Evolutionary conservation across 2,797 vertebrate species (phyloP).

Genomic region (Salarias fasciatus): DNA sequence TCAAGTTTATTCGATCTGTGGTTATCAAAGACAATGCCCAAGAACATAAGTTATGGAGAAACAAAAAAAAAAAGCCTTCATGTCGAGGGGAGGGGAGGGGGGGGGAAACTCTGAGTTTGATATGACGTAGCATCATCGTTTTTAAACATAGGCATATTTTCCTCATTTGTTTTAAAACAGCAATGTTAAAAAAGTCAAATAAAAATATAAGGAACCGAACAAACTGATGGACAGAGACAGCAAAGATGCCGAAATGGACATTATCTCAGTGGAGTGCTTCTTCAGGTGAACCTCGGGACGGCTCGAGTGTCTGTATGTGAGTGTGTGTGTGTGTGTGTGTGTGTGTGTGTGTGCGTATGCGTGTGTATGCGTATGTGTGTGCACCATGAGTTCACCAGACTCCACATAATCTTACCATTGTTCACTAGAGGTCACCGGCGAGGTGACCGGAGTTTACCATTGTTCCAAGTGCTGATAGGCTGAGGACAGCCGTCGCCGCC

Average conservation of each 20-base stretch:
- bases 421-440: conserved; percentile 54
- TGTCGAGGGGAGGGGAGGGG: conserved; percentile 60
- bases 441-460: conserved; percentile 51
- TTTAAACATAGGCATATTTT: conserved; percentile 61
- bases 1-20: conserved; percentile 89
- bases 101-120: conserved; percentile 43
- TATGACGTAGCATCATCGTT: conserved; percentile 66
- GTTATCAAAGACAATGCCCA: conserved; percentile 93
- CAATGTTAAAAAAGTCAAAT: conserved; percentile 58
- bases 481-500: conserved; percentile 36
- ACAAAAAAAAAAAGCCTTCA: conserved; percentile 78
- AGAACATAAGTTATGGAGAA: conserved; percentile 85
- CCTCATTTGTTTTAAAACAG: conserved; percentile 70
- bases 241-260: conserved; percentile 60
- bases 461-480: conserved; percentile 61
- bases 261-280: conserved; percentile 68
- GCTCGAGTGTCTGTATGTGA: conserved; percentile 44
- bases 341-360: conserved; percentile 16
- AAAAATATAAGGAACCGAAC: conserved; percentile 38
- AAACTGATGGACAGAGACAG: conserved; percentile 61
- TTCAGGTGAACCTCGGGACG: conserved; percentile 64
- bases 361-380: conserved; percentile 21
- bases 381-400: conserved; percentile 54
- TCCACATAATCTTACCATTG: conserved; percentile 60
- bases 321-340: conserved; percentile 16